phyloP scores from a whole-genome alignment of 2,113 vertebrate species.

The Glaucidium brasilianum region DNA sequence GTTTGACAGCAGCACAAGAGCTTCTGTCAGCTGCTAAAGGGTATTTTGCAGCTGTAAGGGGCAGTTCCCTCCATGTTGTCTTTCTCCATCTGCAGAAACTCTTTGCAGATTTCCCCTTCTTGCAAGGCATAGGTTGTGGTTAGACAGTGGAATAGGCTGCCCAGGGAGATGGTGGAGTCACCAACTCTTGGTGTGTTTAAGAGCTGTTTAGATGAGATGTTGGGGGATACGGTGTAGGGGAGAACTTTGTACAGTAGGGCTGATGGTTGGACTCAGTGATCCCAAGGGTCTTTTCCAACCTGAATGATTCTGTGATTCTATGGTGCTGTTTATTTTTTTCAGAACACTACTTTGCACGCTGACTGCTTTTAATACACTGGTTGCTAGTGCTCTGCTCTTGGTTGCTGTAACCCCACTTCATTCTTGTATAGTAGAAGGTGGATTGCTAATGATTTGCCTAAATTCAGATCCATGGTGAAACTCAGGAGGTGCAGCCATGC shows the following conservation, averaged over 20 bases:
- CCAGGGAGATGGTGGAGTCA: too few species aligned
- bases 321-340: neutral
- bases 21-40: neutral
- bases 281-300: too few species aligned
- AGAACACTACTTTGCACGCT: accelerated
- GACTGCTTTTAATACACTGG: neutral
- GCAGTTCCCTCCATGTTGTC: accelerated
- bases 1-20: neutral
- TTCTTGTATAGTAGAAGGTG: neutral
- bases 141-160: too few species aligned
- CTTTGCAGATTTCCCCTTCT: neutral
- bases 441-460: neutral
- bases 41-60: neutral
- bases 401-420: neutral
- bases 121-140: neutral
- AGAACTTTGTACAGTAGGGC: too few species aligned
- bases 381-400: neutral
- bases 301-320: too few species aligned
- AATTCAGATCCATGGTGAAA: neutral
- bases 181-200: too few species aligned
- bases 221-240: too few species aligned
- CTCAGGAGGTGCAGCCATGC: neutral
- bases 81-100: neutral
- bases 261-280: too few species aligned
- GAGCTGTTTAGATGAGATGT: too few species aligned